Evolutionary conservation across 2,888 invertebrate species (phyloP).

Genomic region (Diachrysia chrysitis): DNA sequence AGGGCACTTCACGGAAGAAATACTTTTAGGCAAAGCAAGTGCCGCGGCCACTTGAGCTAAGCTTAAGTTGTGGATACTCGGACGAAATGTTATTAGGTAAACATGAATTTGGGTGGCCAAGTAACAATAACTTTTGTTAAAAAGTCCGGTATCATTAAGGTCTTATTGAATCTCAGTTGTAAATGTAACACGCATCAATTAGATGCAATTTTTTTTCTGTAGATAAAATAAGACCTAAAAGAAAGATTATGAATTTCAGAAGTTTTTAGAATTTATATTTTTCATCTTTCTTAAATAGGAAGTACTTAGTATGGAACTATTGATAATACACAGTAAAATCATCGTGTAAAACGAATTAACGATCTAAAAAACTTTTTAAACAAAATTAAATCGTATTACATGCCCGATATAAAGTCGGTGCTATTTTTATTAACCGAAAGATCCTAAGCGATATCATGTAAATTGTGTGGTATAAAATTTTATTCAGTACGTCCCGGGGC

Average conservation of each 20-base stretch:
- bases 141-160: too few relatives aligned
- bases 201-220: too few relatives aligned
- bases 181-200: too few relatives aligned
- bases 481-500: slow-evolving; percentile 3
- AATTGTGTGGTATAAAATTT: slow-evolving; percentile 6
- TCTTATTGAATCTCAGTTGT: too few relatives aligned
- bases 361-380: background rate
- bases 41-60: background rate
- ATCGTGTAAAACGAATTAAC: background rate
- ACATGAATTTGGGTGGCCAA: background rate
- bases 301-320: too few relatives aligned
- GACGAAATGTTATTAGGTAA: background rate
- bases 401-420: background rate
- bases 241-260: too few relatives aligned
- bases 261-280: too few relatives aligned
- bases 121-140: background rate
- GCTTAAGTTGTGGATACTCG: background rate
- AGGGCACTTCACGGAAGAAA: background rate
- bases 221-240: too few relatives aligned
- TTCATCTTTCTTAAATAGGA: too few relatives aligned
- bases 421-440: slow-evolving; percentile 1
- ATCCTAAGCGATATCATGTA: background rate
- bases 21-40: background rate
- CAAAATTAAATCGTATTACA: slow-evolving; percentile 1
- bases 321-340: too few relatives aligned